A percentile compares a stretch with the other conserved stretches of the same genome.
Conservation (phyloP, 1,140 invertebrate species). For the Lepidurus couesii region DNA sequence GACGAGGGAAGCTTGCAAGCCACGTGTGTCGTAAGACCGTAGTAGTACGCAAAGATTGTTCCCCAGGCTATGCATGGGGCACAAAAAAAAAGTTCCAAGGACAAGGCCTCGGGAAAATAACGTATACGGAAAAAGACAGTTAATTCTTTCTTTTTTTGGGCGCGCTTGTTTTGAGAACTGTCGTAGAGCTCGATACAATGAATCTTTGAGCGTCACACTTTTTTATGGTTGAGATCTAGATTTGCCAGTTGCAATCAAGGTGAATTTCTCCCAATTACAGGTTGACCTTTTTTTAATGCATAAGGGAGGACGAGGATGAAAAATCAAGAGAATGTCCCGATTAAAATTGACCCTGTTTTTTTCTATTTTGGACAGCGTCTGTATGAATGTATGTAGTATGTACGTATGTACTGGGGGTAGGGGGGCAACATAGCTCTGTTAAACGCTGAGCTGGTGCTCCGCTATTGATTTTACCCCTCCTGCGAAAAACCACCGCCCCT, state of each 20-base stretch:
- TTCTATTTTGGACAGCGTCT: no score
- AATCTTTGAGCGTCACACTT: no score
- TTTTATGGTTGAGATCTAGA: no score
- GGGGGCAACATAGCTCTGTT: not conserved
- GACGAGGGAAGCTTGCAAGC: not conserved
- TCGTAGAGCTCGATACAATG: not conserved
- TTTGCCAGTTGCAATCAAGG: no score
- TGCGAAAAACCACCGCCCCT: slow-evolving; percentile 13
- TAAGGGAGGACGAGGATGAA: no score
- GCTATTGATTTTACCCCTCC: slow-evolving; percentile 19
- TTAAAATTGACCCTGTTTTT: no score
- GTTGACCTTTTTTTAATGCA: no score
- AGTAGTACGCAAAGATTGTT: not conserved
- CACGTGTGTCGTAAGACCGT: slow-evolving; percentile 3
- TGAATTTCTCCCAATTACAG: no score
- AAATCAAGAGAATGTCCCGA: no score
- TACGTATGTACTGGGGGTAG: not conserved
- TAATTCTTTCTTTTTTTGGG: not conserved
- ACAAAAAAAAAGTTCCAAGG: not conserved
- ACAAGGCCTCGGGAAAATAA: slow-evolving; percentile 13
- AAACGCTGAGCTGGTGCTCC: slow-evolving; percentile 11
- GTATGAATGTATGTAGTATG: no score
- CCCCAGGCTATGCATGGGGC: not conserved
- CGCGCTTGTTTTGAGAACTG: not conserved
- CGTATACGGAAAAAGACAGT: not conserved